phyloP scores from a whole-genome alignment of 1,140 invertebrate genomes.

The Apis mellifera region DNA sequence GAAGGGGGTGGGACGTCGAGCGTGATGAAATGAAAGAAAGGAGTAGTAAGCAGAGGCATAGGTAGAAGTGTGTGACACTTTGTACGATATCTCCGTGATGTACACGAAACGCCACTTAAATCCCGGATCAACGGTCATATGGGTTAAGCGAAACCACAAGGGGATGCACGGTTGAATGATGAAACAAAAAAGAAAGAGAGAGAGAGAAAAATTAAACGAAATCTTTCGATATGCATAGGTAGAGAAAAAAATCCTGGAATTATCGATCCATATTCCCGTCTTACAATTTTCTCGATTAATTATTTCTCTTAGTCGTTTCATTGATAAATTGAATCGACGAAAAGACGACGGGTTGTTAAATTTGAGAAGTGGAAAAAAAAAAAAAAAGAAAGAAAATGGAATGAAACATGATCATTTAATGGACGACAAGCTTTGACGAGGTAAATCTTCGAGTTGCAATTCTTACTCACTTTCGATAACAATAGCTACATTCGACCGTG shows the following conservation, averaged over 20 bases:
- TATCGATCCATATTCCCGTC: background rate
- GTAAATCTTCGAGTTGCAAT: background rate
- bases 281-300: background rate
- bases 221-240: background rate
- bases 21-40: slow-evolving; percentile 4
- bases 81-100: slow-evolving; percentile 12
- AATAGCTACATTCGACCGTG: background rate
- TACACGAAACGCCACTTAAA: slow-evolving; percentile 46
- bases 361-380: background rate
- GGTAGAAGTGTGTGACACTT: background rate
- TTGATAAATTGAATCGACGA: background rate
- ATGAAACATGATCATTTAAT: background rate
- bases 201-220: background rate
- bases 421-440: background rate
- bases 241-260: background rate
- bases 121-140: slow-evolving; percentile 29
- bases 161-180: background rate
- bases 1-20: background rate
- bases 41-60: background rate
- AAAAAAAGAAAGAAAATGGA: background rate
- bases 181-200: background rate
- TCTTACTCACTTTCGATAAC: slow-evolving; percentile 5
- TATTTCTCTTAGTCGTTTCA: background rate
- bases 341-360: background rate
- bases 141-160: slow-evolving; percentile 30